phyloP scores from a whole-genome alignment of 2,113 vertebrate genomes.

The Gallinago undulata region DNA sequence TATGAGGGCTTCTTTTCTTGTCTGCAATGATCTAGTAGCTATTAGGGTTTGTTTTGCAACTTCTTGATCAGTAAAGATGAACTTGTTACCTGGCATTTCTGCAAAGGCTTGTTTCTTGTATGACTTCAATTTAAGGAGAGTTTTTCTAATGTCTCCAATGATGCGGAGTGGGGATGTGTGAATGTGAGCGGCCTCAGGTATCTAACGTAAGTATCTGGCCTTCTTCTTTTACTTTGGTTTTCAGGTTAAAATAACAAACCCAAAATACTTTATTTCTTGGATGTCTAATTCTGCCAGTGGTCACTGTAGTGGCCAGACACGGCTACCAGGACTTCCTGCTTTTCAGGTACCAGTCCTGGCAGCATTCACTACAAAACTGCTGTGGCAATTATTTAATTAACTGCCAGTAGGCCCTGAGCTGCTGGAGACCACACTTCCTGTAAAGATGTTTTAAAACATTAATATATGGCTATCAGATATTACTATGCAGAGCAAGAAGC shows the following conservation, averaged over 20 bases:
- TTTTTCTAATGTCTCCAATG: background rate
- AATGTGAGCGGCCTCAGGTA: accelerated
- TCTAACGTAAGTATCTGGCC: background rate
- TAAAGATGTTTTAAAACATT: background rate
- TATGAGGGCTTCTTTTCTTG: background rate
- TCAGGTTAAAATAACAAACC: background rate
- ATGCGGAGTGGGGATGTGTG: background rate
- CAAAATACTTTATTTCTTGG: background rate
- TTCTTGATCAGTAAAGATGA: background rate
- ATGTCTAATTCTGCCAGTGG: background rate
- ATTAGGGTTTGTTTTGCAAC: background rate
- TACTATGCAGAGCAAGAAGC: background rate
- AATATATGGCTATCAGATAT: background rate
- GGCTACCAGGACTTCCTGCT: background rate
- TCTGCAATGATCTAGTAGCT: background rate
- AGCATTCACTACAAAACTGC: background rate
- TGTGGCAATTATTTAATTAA: background rate
- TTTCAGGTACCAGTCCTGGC: background rate
- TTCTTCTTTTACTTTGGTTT: background rate
- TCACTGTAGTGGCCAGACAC: background rate
- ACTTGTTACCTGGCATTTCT: background rate
- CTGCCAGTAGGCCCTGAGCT: background rate
- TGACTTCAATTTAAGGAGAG: background rate
- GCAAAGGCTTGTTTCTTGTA: background rate
- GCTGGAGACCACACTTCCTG: background rate